phyloP scores from a whole-genome alignment of 2,888 invertebrate species.

The Drosophila prostipennis region DNA sequence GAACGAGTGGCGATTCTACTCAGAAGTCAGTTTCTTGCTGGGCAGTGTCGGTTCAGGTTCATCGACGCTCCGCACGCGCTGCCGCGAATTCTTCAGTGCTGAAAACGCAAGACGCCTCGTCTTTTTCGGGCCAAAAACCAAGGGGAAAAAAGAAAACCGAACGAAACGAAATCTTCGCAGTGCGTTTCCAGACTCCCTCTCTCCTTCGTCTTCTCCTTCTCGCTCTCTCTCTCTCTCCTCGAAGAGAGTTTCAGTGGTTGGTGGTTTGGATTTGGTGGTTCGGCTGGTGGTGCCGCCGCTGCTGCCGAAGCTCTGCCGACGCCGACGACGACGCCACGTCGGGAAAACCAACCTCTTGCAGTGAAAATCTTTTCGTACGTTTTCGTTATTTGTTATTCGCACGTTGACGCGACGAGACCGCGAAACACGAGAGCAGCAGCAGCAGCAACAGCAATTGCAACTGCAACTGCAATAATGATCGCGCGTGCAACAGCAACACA shows the following conservation, averaged over 20 bases:
- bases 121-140: constrained; percentile 42
- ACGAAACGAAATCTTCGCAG: constrained; percentile 36
- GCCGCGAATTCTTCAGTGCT: constrained; percentile 32
- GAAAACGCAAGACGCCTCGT: constrained; percentile 29
- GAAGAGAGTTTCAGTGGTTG: constrained; percentile 39
- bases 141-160: neutral
- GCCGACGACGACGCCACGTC: constrained; percentile 65
- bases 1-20: constrained; percentile 72
- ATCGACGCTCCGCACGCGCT: constrained; percentile 49
- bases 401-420: constrained; percentile 82
- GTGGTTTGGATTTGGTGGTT: constrained; percentile 49
- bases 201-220: neutral
- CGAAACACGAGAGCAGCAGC: constrained; percentile 37
- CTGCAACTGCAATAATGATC: constrained; percentile 33
- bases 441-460: constrained; percentile 33
- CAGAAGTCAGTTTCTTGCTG: constrained; percentile 82
- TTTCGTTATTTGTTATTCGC: constrained; percentile 83
- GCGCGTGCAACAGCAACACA: constrained; percentile 41
- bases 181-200: constrained; percentile 56
- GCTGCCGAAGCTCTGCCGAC: constrained; percentile 61
- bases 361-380: constrained; percentile 79
- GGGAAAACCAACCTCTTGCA: constrained; percentile 76
- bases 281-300: constrained; percentile 28
- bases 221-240: constrained; percentile 28
- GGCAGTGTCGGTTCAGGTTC: constrained; percentile 84